Conservation (phyloP, 1,140 invertebrate genomes). For the Harlomillsia oculata region DNA sequence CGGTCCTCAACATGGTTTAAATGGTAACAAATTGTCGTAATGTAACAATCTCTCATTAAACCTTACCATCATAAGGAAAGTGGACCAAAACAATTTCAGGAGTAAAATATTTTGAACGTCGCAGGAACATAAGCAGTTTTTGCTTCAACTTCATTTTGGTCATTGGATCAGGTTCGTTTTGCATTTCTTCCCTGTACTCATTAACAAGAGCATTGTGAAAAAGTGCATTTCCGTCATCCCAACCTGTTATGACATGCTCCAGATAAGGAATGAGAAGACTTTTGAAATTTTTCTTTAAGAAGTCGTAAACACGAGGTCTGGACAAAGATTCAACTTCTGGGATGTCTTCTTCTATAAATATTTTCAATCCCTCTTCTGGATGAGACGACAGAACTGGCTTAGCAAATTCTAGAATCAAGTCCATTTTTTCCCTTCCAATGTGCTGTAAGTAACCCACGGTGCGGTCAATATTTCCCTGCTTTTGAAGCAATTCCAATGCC, state of each 20-base stretch:
- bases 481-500: constrained; percentile 76
- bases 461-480: constrained; percentile 65
- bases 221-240: constrained; percentile 72
- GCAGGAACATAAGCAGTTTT: constrained; percentile 76
- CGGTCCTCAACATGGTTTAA: no score
- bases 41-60: no score
- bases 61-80: constrained; percentile 67
- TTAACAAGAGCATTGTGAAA: constrained; percentile 86
- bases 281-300: constrained; percentile 63
- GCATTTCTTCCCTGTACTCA: constrained; percentile 65
- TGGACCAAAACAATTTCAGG: constrained; percentile 78
- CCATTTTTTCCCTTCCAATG: constrained; percentile 71
- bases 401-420: constrained; percentile 89
- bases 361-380: constrained; percentile 82
- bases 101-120: constrained; percentile 70
- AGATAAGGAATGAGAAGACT: constrained; percentile 79
- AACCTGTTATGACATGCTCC: constrained; percentile 83
- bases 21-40: no score
- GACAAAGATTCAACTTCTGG: constrained; percentile 80
- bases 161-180: constrained; percentile 49
- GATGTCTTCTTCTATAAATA: constrained; percentile 90
- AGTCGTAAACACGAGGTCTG: constrained; percentile 77
- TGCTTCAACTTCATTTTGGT: constrained; percentile 53
- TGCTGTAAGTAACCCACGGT: constrained; percentile 88
- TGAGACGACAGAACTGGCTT: constrained; percentile 78